These are phyloP conservation scores for Augochlora pura DNA, from an alignment of 1,140 invertebrate species.

Conservation along the genomic window DNA sequence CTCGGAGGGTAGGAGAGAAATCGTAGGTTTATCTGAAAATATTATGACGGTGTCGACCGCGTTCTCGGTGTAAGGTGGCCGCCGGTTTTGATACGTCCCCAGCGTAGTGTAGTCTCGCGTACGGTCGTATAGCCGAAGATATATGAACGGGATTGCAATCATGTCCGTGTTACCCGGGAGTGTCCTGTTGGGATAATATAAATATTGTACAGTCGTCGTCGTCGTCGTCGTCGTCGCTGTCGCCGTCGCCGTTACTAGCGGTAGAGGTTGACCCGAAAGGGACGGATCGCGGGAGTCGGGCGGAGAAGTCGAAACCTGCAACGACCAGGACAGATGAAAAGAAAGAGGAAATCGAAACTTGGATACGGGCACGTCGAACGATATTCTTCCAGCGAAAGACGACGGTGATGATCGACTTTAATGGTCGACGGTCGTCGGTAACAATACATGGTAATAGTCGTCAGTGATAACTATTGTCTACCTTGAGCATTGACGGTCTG, in stretches of 20 bases:
- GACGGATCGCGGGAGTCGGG: conserved; percentile 16
- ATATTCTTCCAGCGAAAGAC: too few relatives aligned
- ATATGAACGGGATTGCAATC: conserved; percentile 79
- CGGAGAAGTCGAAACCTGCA: background rate
- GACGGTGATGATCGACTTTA: too few relatives aligned
- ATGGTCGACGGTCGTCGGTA: too few relatives aligned
- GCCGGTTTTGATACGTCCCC: conserved; percentile 76
- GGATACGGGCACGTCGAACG: too few relatives aligned
- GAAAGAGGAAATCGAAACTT: too few relatives aligned
- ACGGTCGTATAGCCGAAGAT: conserved; percentile 72
- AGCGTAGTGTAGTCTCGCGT: conserved; percentile 72
- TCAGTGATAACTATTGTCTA: too few relatives aligned
- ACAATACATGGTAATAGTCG: too few relatives aligned
- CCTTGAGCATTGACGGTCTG: too few relatives aligned
- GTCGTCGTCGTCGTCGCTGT: conserved; percentile 43
- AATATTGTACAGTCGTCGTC: conserved; percentile 75
- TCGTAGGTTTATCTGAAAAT: conserved; percentile 76
- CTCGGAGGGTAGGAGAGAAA: conserved; percentile 46
- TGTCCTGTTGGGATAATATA: conserved; percentile 79
- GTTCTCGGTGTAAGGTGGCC: conserved; percentile 62
- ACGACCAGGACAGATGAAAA: conserved; percentile 26
- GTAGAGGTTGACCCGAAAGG: conserved; percentile 49
- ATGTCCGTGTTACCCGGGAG: conserved; percentile 75
- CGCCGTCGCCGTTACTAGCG: conserved; percentile 42
- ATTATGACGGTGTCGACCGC: conserved; percentile 71